phyloP scores from a whole-genome alignment of 2,113 vertebrate species.

The Prietella phreatophila region DNA sequence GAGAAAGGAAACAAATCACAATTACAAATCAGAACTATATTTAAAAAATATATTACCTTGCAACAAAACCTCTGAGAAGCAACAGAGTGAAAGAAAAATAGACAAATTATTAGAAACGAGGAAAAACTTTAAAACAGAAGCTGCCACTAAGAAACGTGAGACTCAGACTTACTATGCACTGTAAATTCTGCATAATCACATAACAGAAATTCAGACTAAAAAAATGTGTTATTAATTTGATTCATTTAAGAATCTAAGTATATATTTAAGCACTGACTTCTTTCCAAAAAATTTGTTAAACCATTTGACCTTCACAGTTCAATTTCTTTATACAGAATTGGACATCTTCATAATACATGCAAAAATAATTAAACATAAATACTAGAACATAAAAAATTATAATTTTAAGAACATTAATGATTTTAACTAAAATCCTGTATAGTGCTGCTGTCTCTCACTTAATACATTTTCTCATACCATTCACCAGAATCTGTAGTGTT shows the following conservation, averaged over 20 bases:
- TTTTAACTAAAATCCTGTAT: neutral
- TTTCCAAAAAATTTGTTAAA: neutral
- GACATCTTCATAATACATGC: neutral
- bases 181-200: neutral
- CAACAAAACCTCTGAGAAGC: constrained; percentile 62
- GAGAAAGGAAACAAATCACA: neutral
- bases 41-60: constrained; percentile 63
- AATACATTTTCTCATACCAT: neutral
- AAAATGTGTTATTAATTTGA: neutral
- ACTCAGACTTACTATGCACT: neutral
- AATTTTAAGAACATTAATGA: neutral
- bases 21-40: neutral
- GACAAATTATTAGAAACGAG: neutral
- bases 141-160: neutral
- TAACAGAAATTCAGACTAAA: neutral
- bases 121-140: neutral
- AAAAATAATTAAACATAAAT: too few relatives aligned
- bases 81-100: constrained; percentile 35
- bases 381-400: too few relatives aligned
- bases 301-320: neutral
- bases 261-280: neutral
- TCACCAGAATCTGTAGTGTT: neutral
- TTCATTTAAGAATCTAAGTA: neutral
- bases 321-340: neutral
- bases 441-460: neutral